Percentiles rank a stretch among this genome's conserved stretches.
Conservation (phyloP, 2,797 vertebrate species). For the Sciurus carolinensis region DNA sequence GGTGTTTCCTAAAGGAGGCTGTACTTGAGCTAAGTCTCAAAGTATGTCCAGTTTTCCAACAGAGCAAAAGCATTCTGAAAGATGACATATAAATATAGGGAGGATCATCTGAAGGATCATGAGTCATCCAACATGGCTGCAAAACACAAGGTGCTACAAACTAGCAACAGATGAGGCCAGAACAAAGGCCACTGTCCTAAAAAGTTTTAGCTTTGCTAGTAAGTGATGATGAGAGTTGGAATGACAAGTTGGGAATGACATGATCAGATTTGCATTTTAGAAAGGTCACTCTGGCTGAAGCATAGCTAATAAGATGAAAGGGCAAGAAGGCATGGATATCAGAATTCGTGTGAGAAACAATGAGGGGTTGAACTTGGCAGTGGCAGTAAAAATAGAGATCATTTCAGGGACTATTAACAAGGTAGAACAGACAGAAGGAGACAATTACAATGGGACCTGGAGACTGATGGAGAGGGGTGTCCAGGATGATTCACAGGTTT, state of each 20-base stretch:
- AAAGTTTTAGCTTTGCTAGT: background rate
- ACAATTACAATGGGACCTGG: background rate
- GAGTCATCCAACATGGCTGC: background rate
- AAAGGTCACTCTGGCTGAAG: background rate
- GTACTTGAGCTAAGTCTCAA: background rate
- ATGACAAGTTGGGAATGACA: constrained; percentile 13
- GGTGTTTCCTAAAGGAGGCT: background rate
- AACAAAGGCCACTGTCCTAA: background rate
- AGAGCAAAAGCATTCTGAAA: constrained; percentile 15
- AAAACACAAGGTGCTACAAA: background rate
- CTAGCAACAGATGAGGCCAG: background rate
- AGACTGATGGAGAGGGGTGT: background rate
- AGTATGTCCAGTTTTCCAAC: constrained; percentile 19
- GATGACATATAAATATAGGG: background rate
- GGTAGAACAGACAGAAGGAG: background rate
- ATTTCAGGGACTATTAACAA: background rate
- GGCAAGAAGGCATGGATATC: background rate
- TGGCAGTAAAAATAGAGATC: background rate
- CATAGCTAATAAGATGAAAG: constrained; percentile 8
- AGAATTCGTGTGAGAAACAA: background rate
- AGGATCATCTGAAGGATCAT: background rate
- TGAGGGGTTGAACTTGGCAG: background rate
- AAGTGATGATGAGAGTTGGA: background rate
- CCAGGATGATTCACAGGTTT: background rate
- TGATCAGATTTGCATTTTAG: constrained; percentile 29